Conservation (phyloP, 2,888 invertebrate species). For the Conchocele bisecta region DNA sequence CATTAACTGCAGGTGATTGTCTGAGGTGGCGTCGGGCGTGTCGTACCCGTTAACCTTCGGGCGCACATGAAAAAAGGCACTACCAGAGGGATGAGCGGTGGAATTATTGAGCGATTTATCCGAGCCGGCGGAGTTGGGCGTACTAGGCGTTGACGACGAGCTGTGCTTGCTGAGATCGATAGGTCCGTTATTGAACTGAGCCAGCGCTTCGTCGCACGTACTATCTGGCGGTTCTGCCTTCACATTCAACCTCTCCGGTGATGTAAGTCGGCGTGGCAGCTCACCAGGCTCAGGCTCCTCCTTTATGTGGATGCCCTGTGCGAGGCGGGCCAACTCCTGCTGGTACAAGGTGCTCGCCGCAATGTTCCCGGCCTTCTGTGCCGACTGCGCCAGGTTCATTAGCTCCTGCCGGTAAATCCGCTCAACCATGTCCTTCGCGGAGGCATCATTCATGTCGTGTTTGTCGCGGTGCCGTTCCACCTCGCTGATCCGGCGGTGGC, state of each 20-base stretch:
- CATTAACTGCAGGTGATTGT: conserved; percentile 84
- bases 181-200: conserved; percentile 70
- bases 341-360: conserved; percentile 90
- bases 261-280: conserved; percentile 52
- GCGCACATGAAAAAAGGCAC: conserved; percentile 92
- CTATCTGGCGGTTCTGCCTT: conserved; percentile 75
- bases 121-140: conserved; percentile 67
- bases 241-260: conserved; percentile 58
- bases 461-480: conserved; percentile 44
- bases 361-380: conserved; percentile 80
- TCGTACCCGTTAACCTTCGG: conserved; percentile 84
- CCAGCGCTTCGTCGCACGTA: conserved; percentile 66
- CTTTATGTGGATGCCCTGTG: conserved; percentile 86
- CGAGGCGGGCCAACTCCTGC: conserved; percentile 95
- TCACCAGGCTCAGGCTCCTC: conserved; percentile 84
- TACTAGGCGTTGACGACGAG: conserved; percentile 65
- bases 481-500: conserved; percentile 42
- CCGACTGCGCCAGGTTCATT: conserved; percentile 91
- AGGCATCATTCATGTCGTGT: conserved; percentile 56
- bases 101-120: conserved; percentile 74
- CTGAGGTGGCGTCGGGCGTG: conserved; percentile 34
- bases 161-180: conserved; percentile 77
- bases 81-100: conserved; percentile 73
- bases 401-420: conserved; percentile 86
- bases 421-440: conserved; percentile 88